Percentiles rank a stretch among this genome's conserved stretches.
These are phyloP conservation scores for Zenarchopterus dispar DNA, from an alignment of 2,797 vertebrate species.

Conservation along the genomic window DNA sequence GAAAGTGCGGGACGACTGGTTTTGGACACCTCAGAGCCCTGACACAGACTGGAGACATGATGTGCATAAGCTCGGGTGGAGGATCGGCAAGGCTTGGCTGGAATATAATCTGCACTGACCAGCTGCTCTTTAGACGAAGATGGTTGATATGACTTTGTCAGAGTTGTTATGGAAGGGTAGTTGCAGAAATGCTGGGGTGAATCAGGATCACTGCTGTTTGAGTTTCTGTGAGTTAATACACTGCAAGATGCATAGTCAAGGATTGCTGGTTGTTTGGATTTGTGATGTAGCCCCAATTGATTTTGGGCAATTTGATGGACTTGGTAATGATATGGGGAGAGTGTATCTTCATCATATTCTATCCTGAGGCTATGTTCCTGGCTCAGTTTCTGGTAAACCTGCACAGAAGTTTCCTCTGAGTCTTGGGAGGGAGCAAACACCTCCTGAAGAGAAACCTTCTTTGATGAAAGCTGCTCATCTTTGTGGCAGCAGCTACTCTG, in stretches of 20 bases:
- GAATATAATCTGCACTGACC: constrained; percentile 88
- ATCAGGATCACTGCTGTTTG: constrained; percentile 67
- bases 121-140: constrained; percentile 77
- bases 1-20: constrained; percentile 69
- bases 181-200: constrained; percentile 58
- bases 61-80: constrained; percentile 65
- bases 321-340: constrained; percentile 40
- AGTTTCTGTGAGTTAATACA: constrained; percentile 50
- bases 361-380: constrained; percentile 40
- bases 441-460: constrained; percentile 39
- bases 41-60: constrained; percentile 46
- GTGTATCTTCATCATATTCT: constrained; percentile 35
- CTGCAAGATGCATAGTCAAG: constrained; percentile 67
- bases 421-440: constrained; percentile 41
- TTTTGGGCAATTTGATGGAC: constrained; percentile 44
- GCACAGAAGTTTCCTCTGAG: constrained; percentile 55
- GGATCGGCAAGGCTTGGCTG: constrained; percentile 76
- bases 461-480: constrained; percentile 66
- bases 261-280: constrained; percentile 58
- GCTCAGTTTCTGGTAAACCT: constrained; percentile 35
- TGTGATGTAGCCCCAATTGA: constrained; percentile 48
- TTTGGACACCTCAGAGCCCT: constrained; percentile 54
- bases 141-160: constrained; percentile 38
- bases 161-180: constrained; percentile 38
- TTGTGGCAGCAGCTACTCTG: constrained; percentile 83